phyloP scores from a whole-genome alignment of 2,797 vertebrate species.

The Peromyscus eremicus region DNA sequence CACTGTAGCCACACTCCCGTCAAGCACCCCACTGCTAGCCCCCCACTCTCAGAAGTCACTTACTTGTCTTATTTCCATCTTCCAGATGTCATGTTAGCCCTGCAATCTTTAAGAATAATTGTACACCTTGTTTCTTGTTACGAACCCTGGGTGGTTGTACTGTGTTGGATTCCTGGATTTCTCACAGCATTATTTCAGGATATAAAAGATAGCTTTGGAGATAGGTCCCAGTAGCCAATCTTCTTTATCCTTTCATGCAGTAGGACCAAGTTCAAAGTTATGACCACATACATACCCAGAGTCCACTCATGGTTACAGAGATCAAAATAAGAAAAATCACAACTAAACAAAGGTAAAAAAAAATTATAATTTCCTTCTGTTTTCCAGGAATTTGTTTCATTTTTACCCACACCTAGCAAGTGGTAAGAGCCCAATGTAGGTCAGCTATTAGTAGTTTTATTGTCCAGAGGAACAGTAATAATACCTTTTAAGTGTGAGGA shows the following conservation, averaged over 20 bases:
- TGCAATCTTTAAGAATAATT: conserved; percentile 3
- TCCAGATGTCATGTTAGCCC: background rate
- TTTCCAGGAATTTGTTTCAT: conserved; percentile 33
- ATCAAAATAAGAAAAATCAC: background rate
- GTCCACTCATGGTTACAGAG: conserved; percentile 17
- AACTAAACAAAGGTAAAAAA: conserved; percentile 10
- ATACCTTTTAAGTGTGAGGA: background rate
- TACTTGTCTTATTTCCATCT: conserved; percentile 36
- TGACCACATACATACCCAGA: conserved; percentile 20
- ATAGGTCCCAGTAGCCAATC: background rate
- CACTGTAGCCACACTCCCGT: background rate
- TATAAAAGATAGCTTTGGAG: conserved; percentile 31
- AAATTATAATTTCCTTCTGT: background rate
- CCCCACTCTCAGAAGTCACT: conserved; percentile 15
- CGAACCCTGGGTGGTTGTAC: background rate
- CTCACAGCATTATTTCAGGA: background rate
- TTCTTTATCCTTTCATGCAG: conserved; percentile 20
- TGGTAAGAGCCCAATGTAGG: conserved; percentile 18
- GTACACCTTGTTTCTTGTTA: conserved; percentile 12
- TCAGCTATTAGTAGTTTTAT: background rate
- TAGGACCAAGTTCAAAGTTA: conserved; percentile 45
- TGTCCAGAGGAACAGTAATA: background rate
- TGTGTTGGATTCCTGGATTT: background rate
- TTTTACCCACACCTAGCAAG: conserved; percentile 19
- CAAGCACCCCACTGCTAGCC: background rate